Evolutionary conservation across 2,113 vertebrate genomes (phyloP).

Genomic region (Pangasianodon hypophthalmus): DNA sequence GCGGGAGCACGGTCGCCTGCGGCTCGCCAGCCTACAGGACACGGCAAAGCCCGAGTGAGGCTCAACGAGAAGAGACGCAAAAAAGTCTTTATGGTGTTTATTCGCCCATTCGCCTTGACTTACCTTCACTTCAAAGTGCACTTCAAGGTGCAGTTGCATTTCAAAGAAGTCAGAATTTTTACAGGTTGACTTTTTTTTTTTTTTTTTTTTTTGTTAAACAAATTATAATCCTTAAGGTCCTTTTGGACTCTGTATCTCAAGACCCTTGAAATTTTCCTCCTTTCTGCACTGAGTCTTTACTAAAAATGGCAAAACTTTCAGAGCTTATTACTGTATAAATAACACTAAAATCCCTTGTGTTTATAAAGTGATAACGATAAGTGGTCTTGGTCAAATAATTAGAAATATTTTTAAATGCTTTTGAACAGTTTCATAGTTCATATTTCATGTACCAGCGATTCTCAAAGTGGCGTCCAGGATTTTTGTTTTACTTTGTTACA

Average conservation of each 20-base stretch:
- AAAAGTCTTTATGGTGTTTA: background rate
- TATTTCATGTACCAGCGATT: no score
- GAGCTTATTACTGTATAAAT: background rate
- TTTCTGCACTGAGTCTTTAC: background rate
- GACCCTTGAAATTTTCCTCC: background rate
- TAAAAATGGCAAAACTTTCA: background rate
- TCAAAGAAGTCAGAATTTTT: background rate
- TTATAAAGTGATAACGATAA: background rate
- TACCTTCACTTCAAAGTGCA: background rate
- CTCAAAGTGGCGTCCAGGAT: no score
- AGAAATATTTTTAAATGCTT: background rate
- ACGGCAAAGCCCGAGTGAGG: conserved; percentile 35
- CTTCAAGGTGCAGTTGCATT: no score
- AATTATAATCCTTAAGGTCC: background rate
- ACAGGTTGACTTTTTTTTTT: background rate
- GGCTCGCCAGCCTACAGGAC: conserved; percentile 88
- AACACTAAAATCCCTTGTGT: background rate
- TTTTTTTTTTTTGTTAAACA: background rate
- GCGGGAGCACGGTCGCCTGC: conserved; percentile 86
- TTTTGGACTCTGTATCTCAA: background rate
- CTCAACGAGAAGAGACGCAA: no score
- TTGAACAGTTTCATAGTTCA: background rate
- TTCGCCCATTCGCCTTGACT: background rate
- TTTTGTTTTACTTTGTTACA: no score
- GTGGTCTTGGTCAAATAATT: background rate